Conservation (phyloP, 2,888 invertebrate species). For the Drosophila buzzatii region DNA sequence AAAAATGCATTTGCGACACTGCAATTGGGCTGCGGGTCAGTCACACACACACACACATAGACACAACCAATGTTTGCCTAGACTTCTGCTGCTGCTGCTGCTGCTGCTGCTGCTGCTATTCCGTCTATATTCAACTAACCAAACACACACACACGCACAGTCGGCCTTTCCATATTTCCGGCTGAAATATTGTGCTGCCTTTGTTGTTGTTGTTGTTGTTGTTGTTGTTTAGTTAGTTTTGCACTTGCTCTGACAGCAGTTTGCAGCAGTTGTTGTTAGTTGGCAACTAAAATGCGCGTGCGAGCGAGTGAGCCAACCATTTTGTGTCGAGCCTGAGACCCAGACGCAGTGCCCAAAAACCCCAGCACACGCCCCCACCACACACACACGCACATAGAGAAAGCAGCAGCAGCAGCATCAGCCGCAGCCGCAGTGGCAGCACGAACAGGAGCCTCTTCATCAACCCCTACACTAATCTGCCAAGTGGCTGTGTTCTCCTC, state of each 20-base stretch:
- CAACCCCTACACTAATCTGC: conserved; percentile 59
- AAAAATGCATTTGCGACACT: conserved; percentile 44
- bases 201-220: conserved; percentile 30
- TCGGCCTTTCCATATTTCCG: conserved; percentile 72
- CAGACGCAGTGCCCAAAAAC: conserved; percentile 7
- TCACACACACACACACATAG: conserved; percentile 23
- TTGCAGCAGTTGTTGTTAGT: conserved; percentile 28
- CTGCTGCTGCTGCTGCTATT: conserved; percentile 5
- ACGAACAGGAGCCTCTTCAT: conserved; percentile 32
- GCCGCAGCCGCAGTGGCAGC: not conserved
- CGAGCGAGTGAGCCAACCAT: conserved; percentile 53
- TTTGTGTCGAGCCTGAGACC: conserved; percentile 27
- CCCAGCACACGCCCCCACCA: not conserved
- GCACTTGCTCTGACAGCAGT: conserved; percentile 45
- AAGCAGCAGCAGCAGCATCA: not conserved
- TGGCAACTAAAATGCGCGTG: conserved; percentile 40
- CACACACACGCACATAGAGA: not conserved
- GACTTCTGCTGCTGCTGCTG: conserved; percentile 10
- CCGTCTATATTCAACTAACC: conserved; percentile 12
- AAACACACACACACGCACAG: conserved; percentile 23
- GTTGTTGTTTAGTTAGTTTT: conserved; percentile 59
- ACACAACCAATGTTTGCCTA: conserved; percentile 14
- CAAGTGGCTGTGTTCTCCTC: conserved; percentile 36
- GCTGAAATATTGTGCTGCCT: conserved; percentile 67
- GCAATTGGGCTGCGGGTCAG: conserved; percentile 59